Percentiles rank a stretch among this genome's conserved stretches.
phyloP scores from a whole-genome alignment of 2,113 vertebrate species.

The Rhizomys pruinosus region DNA sequence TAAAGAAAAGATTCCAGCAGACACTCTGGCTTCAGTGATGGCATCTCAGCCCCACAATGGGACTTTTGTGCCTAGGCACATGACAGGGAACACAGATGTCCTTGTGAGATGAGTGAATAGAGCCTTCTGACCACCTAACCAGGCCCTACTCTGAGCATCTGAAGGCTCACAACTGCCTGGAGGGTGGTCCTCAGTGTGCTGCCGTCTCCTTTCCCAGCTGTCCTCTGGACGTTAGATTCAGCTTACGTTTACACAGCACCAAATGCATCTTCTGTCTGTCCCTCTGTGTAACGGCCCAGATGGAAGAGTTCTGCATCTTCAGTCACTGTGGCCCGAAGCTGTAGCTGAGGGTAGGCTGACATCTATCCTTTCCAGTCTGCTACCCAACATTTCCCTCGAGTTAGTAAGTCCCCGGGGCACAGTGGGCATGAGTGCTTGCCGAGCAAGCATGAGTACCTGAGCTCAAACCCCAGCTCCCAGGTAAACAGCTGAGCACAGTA shows the following conservation, averaged over 20 bases:
- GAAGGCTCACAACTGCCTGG: background rate
- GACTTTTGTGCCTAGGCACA: constrained; percentile 78
- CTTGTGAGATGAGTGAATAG: constrained; percentile 79
- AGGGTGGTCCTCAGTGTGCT: fast-evolving
- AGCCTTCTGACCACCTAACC: constrained; percentile 77
- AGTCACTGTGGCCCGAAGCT: background rate
- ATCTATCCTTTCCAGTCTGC: background rate
- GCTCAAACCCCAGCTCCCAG: background rate
- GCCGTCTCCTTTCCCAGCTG: fast-evolving
- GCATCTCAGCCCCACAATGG: constrained; percentile 77
- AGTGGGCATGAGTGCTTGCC: background rate
- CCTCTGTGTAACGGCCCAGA: background rate
- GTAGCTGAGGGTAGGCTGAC: background rate
- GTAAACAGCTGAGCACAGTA: background rate
- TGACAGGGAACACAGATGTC: constrained; percentile 83
- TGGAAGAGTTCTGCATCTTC: background rate
- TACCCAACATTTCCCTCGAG: background rate
- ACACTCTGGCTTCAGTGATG: constrained; percentile 71
- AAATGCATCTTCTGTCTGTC: background rate
- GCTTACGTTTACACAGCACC: constrained; percentile 58
- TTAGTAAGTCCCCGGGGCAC: background rate
- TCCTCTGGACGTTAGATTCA: background rate
- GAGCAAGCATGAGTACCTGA: background rate
- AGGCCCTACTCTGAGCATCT: constrained; percentile 46
- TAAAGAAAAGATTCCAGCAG: constrained; percentile 48